Evolutionary conservation across 2,888 invertebrate species (phyloP), one percentile per base, ranked within the genome.

Genomic region (Euplexia lucipara): DNA sequence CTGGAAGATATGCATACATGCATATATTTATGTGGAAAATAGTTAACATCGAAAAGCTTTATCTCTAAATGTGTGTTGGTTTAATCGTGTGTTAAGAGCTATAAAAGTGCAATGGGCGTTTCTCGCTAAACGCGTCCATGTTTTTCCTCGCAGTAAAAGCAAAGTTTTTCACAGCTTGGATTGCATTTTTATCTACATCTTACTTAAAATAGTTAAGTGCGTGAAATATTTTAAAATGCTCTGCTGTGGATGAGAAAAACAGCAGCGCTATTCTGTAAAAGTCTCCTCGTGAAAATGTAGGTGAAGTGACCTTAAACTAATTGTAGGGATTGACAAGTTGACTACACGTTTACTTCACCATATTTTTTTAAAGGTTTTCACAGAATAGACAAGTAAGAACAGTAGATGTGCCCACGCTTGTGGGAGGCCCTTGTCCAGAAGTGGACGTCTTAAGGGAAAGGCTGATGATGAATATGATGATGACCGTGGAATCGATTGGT

Each of bases 31-130:
- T 49, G 20, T 34, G 35, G n/a, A 41, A 16, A 52, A 32, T 39
- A 63, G 45, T 62, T 54, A 45, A 76, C 49, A 71, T 75, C 66
- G 49, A 62, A 75, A 70, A 62, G 51, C 67, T 75, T 71, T 71
- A 75, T 75, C 67, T 67, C 48, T 67, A 76, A 67, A 71, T 76
- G 68, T 73, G 70, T 76, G 81, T 83, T 78, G 75, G 83, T 79
- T 83, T 79, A 83, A 84, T 84, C 82, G 82, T 72, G 80, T 80
- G 84, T 78, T 60, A 80, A 83, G 67, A 72, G 80, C 84, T 78
- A 77, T 79, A 79, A 78, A 78, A 80, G 79, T 75, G 75, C 75
- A 75, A 75, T 74, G 75, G 78, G 80, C 77, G 78, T 75, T 79
- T 60, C 71, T 68, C 72, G 59, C 74, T 78, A 77, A 79, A 79